Evolutionary conservation across 2,113 vertebrate species (phyloP).

Genomic region (Leptodactylus fuscus): DNA sequence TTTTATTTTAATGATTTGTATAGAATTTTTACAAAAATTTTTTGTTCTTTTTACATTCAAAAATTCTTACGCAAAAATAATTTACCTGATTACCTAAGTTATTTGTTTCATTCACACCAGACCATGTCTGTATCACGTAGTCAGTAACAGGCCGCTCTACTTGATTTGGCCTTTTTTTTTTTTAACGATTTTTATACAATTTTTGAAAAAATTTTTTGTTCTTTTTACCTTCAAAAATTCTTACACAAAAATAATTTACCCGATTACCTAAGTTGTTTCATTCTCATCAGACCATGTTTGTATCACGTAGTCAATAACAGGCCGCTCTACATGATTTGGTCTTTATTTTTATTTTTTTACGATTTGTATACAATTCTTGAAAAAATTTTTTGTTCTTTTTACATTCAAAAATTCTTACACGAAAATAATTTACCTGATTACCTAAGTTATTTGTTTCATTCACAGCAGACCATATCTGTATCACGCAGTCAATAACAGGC

Average conservation of each 20-base stretch:
- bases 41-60: background rate
- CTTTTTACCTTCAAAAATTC: background rate
- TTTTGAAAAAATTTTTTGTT: slow-evolving; percentile 34
- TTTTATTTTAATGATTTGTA: no score
- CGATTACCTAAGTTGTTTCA: no score
- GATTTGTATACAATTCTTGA: slow-evolving; percentile 9
- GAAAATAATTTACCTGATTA: slow-evolving; percentile 57
- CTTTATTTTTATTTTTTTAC: background rate
- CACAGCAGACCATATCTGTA: background rate
- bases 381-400: slow-evolving; percentile 56
- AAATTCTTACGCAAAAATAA: background rate
- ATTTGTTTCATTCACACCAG: no score
- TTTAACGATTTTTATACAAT: no score
- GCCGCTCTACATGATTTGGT: no score
- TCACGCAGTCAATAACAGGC: background rate
- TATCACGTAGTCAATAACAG: no score
- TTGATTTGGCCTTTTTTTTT: no score
- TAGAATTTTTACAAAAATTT: no score
- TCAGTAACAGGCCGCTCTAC: background rate
- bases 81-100: background rate
- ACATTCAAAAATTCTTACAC: background rate
- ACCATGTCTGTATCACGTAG: background rate
- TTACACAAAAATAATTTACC: background rate
- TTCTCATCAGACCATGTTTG: no score
- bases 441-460: no score